These are phyloP conservation scores for Lanius collurio DNA, from an alignment of 2,113 vertebrate species.

Conservation along the genomic window DNA sequence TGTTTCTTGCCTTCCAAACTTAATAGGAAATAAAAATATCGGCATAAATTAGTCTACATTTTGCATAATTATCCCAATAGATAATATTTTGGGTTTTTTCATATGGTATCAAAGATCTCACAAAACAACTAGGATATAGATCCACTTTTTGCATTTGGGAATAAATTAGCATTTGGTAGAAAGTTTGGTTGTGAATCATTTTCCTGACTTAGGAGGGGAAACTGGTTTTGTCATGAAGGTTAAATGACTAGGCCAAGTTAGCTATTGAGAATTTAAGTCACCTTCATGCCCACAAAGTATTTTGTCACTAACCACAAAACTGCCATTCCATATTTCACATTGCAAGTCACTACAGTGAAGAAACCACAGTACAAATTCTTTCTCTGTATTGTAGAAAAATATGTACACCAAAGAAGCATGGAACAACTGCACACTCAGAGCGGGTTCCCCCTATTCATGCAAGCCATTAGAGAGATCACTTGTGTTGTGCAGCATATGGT, in stretches of 20 bases:
- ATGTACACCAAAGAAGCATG: not conserved
- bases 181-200: not conserved
- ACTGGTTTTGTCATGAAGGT: not conserved
- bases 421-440: not conserved
- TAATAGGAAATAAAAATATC: not conserved
- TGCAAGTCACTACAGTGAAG: not conserved
- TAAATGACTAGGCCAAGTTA: not conserved
- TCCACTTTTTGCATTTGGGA: not conserved
- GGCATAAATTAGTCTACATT: not conserved
- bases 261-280: not conserved
- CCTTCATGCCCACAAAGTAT: not conserved
- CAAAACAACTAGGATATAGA: not conserved
- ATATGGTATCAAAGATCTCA: not conserved
- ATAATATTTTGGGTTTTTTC: not conserved
- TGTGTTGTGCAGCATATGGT: slow-evolving; percentile 38
- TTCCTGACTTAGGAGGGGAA: not conserved
- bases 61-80: not conserved
- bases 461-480: not conserved
- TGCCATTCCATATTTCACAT: not conserved
- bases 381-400: not conserved
- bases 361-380: not conserved
- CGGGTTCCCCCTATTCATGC: not conserved
- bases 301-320: not conserved
- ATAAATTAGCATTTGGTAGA: not conserved
- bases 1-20: not conserved